A percentile compares a stretch with the other conserved stretches of the same genome.
Conservation (phyloP, 1,140 invertebrate genomes). For the Brachionus asplanchnoidis region DNA sequence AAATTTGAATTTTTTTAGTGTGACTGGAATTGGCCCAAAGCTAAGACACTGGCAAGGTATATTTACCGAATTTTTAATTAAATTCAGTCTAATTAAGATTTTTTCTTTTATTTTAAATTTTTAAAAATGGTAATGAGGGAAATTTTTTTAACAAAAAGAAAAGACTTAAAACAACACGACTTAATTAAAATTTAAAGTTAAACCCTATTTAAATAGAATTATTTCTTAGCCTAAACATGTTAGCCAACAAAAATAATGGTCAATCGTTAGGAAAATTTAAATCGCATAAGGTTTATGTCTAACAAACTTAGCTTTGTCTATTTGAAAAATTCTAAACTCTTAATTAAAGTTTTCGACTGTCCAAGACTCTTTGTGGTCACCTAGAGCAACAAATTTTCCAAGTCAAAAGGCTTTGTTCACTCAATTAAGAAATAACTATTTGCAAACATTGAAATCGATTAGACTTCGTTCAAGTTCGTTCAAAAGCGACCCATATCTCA, state of each 20-base stretch:
- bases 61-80: not conserved
- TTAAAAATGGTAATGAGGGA: not conserved
- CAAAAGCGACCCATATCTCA: not conserved
- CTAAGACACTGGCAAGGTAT: not conserved
- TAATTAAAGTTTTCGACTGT: not conserved
- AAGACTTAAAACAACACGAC: not conserved
- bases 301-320: constrained; percentile 14
- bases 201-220: constrained; percentile 6
- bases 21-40: not conserved
- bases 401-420: not conserved
- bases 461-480: not conserved
- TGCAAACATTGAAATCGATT: constrained; percentile 21
- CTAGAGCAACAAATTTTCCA: not conserved
- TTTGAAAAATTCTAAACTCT: not conserved
- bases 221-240: not conserved
- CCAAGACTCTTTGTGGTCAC: not conserved
- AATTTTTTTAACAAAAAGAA: not conserved
- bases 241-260: constrained; percentile 21
- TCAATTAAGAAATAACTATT: constrained; percentile 2
- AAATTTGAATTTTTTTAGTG: not conserved
- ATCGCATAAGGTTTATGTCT: constrained; percentile 22
- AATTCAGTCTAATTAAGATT: not conserved
- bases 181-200: constrained; percentile 21
- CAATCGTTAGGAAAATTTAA: not conserved
- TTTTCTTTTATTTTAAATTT: not conserved